phyloP scores from a whole-genome alignment of 2,797 vertebrate genomes.

The Varecia variegata region DNA sequence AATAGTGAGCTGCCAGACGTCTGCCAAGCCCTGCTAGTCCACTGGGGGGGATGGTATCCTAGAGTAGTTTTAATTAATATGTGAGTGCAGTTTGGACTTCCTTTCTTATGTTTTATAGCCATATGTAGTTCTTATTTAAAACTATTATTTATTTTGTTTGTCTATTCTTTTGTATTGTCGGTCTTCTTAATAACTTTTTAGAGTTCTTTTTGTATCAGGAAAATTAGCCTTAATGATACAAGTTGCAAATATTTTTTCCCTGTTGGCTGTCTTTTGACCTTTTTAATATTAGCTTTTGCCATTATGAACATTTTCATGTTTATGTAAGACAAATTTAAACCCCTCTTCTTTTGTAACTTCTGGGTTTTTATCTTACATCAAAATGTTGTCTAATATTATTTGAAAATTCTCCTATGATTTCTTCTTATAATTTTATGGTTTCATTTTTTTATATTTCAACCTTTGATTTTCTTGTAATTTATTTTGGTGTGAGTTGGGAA shows the following conservation, averaged over 20 bases:
- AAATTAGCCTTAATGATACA: background rate
- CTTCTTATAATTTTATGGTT: background rate
- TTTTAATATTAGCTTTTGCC: background rate
- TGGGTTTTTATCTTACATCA: background rate
- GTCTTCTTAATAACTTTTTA: background rate
- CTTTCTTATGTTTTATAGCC: background rate
- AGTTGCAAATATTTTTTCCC: background rate
- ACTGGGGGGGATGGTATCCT: no score
- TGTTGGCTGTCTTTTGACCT: background rate
- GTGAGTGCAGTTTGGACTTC: background rate
- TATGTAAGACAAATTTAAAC: background rate
- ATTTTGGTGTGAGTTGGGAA: background rate
- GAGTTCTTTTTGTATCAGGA: background rate
- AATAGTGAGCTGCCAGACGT: background rate
- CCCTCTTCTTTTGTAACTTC: background rate
- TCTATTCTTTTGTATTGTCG: background rate
- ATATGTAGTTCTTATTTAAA: background rate
- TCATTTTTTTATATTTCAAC: background rate
- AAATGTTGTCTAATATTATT: background rate
- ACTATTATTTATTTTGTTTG: background rate
- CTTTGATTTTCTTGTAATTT: background rate
- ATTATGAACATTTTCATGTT: background rate
- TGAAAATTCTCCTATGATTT: background rate
- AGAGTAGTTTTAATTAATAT: background rate
- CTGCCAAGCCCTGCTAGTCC: background rate